A percentile compares a stretch with the other conserved stretches of the same genome.
Evolutionary conservation across 2,888 invertebrate species (phyloP).

Genomic region (Helicoverpa assulta): DNA sequence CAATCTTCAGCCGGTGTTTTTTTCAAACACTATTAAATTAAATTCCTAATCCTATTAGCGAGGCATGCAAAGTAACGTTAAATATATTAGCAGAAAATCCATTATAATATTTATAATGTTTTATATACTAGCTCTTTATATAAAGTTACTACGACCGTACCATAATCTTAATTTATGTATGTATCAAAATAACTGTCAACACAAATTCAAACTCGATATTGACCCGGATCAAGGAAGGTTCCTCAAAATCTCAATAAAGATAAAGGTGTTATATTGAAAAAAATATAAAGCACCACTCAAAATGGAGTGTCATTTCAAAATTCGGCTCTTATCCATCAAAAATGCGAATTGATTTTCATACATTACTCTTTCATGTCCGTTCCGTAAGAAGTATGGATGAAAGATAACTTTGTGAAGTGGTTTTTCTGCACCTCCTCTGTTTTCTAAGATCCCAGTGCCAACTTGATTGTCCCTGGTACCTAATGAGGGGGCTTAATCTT

Average conservation of each 20-base stretch:
- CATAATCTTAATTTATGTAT: too few relatives aligned
- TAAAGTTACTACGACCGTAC: too few relatives aligned
- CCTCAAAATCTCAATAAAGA: too few relatives aligned
- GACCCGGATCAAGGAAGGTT: too few relatives aligned
- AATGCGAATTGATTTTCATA: neutral
- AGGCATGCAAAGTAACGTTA: slow-evolving; percentile 13
- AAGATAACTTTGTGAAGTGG: neutral
- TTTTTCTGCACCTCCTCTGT: slow-evolving; percentile 23
- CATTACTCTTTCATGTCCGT: neutral
- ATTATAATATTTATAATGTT: neutral
- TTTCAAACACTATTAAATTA: slow-evolving; percentile 48
- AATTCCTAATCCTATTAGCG: slow-evolving; percentile 36
- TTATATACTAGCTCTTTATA: too few relatives aligned
- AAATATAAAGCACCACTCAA: too few relatives aligned
- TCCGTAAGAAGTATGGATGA: neutral
- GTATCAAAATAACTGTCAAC: too few relatives aligned
- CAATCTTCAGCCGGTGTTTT: slow-evolving; percentile 36
- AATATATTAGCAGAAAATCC: slow-evolving; percentile 12
- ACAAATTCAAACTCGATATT: too few relatives aligned
- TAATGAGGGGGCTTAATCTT: slow-evolving; percentile 62
- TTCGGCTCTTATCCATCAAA: neutral
- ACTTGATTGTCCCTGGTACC: slow-evolving; percentile 47
- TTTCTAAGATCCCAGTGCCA: slow-evolving; percentile 6
- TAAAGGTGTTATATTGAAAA: too few relatives aligned
- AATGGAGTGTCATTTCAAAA: too few relatives aligned